Evolutionary conservation across 2,888 invertebrate species (phyloP), one percentile per base, ranked within the genome.

Genomic region (Campoletis raptor): DNA sequence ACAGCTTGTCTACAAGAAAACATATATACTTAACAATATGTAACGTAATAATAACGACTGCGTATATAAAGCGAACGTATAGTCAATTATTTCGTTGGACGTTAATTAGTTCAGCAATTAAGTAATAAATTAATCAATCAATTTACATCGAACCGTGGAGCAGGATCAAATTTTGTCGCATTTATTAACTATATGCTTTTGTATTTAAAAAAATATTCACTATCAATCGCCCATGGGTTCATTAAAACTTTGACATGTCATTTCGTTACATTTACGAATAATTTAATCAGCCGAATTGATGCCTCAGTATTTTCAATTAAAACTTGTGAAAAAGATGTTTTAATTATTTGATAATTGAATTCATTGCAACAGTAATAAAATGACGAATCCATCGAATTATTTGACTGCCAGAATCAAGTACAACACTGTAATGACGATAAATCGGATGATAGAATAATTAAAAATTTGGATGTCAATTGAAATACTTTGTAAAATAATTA

Each of bases 1-100:
- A 36, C 42, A 24, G 12, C 70, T 42, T n/a, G 18, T 9, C 21
- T 21, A 24, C 12, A 1, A 61, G 4, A 61, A 30, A 66, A 12
- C 54, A 66, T 18, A 36, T 72, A 52, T n/a, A 48, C 72, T 67
- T 40, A n/a, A 67, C 40, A 67, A 67, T 67, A 67, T 40, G 37
- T 40, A 67, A 40, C 18, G 15, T 24, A n/a, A 40, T 37, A 40
- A 67, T 37, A n/a, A 18, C 40, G n/a, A 67, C 9, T 67, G 21
- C n/a, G 21, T 30, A 4, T 40, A 52, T 52, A 70, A 42, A 40
- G 40, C 21, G 21, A 42, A 42, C 40, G 69, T 2, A 4, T 70
- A 4, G 18, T 12, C 24, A 73, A 73, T 48, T 10, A 52, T 73
- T 73, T 73, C 54, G 1, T 73, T 52, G n/a, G 3, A 36, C 72